Base-by-base conservation (phyloP, 2,797 vertebrate species). In the Gymnopithys bicolor region DNA sequence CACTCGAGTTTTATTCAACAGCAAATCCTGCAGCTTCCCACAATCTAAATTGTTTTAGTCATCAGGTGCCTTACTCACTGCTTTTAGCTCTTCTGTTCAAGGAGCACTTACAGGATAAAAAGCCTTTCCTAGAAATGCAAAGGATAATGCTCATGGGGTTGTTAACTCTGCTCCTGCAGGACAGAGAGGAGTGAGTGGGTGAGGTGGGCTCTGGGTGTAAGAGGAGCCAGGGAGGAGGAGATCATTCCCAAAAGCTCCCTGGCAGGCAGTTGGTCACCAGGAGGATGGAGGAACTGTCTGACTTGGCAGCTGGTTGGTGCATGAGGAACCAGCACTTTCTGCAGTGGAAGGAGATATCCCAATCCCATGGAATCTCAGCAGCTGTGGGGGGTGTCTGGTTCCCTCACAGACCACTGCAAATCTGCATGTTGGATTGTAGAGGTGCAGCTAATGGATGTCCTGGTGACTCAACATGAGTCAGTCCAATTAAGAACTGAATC, bases 151-250 rank as follows among this genome's bases (percentile, higher is more conserved):
- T 90, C 84, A 94, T 96, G 95, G 84, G 68, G 49, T 96, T 92
- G 91, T 88, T 84, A 85, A 93, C 90, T 73, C 87, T 23, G 17
- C 62, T 87, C 63, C 66, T 95, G 87, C 88, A 63, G 75, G 39
- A 89, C 62, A 69, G 87, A 82, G 93, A 97, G 93, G 76, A 74
- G 85, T 94, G 76, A 74, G 85, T 94, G 93, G 95, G 91, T 89
- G 96, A 89, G 97, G 95, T 96, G 88, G 96, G 93, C 95, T 95
- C 74, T 91, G 95, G 97, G 93, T 76, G 76, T 91, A 87, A 97
- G 67, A 97, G 97, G 89, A 97, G 96, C 93, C 91, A 93, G 84
- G 68, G 64, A 96, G 96, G 30, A 94, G 89, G 74, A 95, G 86
- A 91, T 85, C 81, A 91, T 78, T 94, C 84, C 67, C 74, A 43